Evolutionary conservation across 1,140 invertebrate genomes (phyloP), one percentile per base, ranked within the genome.

Genomic region (Halotydeus destructor): DNA sequence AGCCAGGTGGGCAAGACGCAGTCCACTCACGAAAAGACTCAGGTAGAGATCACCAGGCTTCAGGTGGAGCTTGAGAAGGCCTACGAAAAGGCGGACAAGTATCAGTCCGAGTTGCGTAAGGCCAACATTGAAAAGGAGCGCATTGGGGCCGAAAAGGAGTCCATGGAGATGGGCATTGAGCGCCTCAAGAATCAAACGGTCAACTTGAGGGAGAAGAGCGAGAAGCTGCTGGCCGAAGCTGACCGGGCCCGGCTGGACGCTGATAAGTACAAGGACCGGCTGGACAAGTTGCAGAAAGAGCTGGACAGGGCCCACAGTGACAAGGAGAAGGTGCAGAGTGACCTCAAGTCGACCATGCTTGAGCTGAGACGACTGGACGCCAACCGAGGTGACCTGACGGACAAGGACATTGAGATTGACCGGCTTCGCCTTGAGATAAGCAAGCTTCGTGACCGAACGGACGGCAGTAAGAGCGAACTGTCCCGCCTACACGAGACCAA

Each of bases 51-150:
- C 33, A 74, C 78, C 0, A 67, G 80, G 51, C 70, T 83, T 53
- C 77, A 81, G 25, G 68, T 82, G 21, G 84, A 88, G 59, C 63
- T 84, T 11, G 83, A 88, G 55, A 86, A 84, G 56, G 74, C 83
- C 64, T 78, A 81, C 50, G 83, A 86, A 50, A 82, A 84, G 52
- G 75, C 83, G 50, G 82, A 88, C 48, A 75, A 81, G 55, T 69
- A 74, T 36, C 76, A 82, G 49, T 63, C 70, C 3, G 83, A 89
- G 51, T 64, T 83, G 38, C 65, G 81, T 41, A 77, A 80, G 60
- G 68, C 78, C 3, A 76, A 83, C 54, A 69, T 67, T 2, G 80
- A 83, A 49, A 60, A 73, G 8, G 76, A 78, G 31, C 71, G 71
- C 56, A 62, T 70, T 40, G 70, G 70, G 49, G 60, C 62, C 48